A percentile compares a stretch with the other conserved stretches of the same genome.
Evolutionary conservation across 2,888 invertebrate species (phyloP).

Genomic region (Pterobdella sp.): DNA sequence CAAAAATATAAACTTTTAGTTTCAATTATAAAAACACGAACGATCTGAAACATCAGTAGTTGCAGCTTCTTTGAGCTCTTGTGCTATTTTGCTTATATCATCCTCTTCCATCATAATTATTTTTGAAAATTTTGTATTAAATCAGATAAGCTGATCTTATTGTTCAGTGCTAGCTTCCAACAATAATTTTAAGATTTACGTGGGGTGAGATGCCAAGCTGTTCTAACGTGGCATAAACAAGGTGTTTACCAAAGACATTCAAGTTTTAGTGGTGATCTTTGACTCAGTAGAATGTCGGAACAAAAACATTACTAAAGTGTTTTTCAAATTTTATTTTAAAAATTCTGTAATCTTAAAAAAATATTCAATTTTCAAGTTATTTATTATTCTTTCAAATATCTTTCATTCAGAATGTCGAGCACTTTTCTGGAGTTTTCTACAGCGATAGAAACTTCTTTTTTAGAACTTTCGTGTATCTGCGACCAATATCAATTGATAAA

Average conservation of each 20-base stretch:
- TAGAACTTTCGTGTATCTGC: conserved; percentile 46
- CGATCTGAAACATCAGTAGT: conserved; percentile 37
- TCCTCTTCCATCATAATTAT: conserved; percentile 43
- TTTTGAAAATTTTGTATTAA: neutral
- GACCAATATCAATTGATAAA: conserved; percentile 4
- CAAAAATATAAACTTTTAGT: too few species aligned
- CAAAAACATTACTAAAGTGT: too few species aligned
- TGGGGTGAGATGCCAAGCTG: neutral
- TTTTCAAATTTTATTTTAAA: too few species aligned
- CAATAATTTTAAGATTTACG: neutral
- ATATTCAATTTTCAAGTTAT: neutral
- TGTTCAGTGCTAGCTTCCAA: neutral
- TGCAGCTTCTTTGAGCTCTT: conserved; percentile 38
- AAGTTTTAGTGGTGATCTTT: too few species aligned
- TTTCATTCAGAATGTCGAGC: conserved; percentile 39
- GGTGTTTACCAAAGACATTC: neutral
- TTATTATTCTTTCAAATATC: conserved; percentile 25
- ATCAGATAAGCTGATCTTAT: neutral
- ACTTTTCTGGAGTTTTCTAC: conserved; percentile 45
- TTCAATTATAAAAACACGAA: neutral
- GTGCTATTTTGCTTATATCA: conserved; percentile 33
- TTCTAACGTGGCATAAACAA: neutral
- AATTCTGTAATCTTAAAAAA: neutral
- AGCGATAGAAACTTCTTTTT: conserved; percentile 44
- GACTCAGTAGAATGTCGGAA: too few species aligned